Conservation (phyloP, 2,113 vertebrate species). For the Percina caprodes region DNA sequence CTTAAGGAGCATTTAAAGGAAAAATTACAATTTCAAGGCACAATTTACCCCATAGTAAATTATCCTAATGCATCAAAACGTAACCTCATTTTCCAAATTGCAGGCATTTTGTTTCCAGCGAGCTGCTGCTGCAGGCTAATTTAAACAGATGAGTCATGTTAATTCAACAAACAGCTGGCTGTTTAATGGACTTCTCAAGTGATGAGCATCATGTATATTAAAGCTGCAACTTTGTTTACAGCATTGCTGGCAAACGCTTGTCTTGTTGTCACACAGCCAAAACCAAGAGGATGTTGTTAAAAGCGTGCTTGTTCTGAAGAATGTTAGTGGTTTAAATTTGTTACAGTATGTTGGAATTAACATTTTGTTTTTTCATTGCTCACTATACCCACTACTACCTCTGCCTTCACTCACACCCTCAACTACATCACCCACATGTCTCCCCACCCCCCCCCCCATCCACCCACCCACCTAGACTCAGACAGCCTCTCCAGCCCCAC, state of each 20-base stretch:
- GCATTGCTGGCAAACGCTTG: conserved; percentile 22
- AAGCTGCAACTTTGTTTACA: conserved; percentile 54
- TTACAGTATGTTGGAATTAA: conserved; percentile 9
- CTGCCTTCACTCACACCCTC: conserved; percentile 64
- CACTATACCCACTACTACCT: conserved; percentile 57
- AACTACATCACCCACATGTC: conserved; percentile 53
- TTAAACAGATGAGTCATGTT: conserved; percentile 55
- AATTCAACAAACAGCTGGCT: conserved; percentile 49
- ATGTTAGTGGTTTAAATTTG: conserved; percentile 13
- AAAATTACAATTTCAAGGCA: neutral
- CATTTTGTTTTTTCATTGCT: conserved; percentile 40
- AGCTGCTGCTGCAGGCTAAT: conserved; percentile 41
- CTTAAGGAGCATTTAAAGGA: neutral
- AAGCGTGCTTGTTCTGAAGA: conserved; percentile 20
- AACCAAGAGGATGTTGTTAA: conserved; percentile 31
- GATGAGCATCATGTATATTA: conserved; percentile 25
- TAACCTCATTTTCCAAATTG: conserved; percentile 27
- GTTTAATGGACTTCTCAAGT: conserved; percentile 58
- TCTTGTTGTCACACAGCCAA: conserved; percentile 43
- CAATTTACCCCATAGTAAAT: conserved; percentile 1
- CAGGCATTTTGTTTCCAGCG: conserved; percentile 7
- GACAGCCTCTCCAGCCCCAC: conserved; percentile 87
- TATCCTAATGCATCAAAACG: conserved; percentile 1
- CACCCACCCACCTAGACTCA: conserved; percentile 83
- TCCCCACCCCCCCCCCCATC: conserved; percentile 21